Evolutionary conservation across 1,140 invertebrate species (phyloP).

Genomic region (Papilio aristodemus): DNA sequence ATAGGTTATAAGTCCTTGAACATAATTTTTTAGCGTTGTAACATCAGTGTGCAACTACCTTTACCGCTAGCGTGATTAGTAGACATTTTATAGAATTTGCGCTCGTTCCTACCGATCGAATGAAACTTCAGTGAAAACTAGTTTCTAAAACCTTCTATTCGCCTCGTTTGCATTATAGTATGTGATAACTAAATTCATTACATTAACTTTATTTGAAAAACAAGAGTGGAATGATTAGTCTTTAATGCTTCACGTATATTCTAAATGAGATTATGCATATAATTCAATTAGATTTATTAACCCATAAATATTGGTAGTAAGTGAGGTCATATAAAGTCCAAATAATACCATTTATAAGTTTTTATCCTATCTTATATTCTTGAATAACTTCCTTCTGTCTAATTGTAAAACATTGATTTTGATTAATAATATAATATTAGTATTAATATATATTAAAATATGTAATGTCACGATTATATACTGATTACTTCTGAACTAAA

Average conservation of each 20-base stretch:
- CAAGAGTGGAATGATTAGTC: too few relatives aligned
- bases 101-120: constrained; percentile 5
- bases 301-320: not conserved
- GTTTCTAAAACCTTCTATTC: constrained; percentile 2
- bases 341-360: too few relatives aligned
- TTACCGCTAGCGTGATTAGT: constrained; percentile 15
- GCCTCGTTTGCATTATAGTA: not conserved
- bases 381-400: too few relatives aligned
- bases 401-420: too few relatives aligned
- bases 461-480: too few relatives aligned
- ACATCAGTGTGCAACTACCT: not conserved
- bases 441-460: too few relatives aligned
- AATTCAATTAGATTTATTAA: not conserved
- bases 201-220: not conserved
- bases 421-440: too few relatives aligned
- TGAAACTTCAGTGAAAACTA: constrained; percentile 18
- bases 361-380: too few relatives aligned
- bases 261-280: not conserved
- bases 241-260: too few relatives aligned
- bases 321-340: too few relatives aligned
- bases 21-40: not conserved
- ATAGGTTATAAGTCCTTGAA: not conserved
- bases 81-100: constrained; percentile 6
- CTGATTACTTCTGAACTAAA: too few relatives aligned
- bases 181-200: not conserved